Evolutionary conservation across 2,888 invertebrate genomes (phyloP).

Genomic region (Limenitis camilla): DNA sequence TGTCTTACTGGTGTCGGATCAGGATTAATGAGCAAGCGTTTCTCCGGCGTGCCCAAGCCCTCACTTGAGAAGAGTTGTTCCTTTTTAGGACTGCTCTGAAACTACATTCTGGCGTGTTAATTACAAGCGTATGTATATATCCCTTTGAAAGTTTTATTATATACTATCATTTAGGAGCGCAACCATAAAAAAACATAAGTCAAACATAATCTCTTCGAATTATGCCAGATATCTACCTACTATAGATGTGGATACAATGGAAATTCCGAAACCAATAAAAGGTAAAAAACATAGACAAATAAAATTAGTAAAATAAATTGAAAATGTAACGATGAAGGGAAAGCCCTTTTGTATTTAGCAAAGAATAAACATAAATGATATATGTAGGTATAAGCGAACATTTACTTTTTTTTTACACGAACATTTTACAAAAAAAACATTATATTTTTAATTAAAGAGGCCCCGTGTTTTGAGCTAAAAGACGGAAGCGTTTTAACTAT

Average conservation of each 20-base stretch:
- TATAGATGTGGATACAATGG: too few relatives aligned
- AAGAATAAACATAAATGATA: too few relatives aligned
- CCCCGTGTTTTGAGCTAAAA: background rate
- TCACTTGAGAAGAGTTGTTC: slow-evolving; percentile 67
- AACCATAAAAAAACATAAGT: background rate
- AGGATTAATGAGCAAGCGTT: slow-evolving; percentile 70
- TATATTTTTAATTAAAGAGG: background rate
- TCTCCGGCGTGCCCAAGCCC: slow-evolving; percentile 65
- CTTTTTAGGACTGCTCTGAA: slow-evolving; percentile 68
- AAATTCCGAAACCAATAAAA: too few relatives aligned
- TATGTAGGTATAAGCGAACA: background rate
- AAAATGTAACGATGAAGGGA: too few relatives aligned
- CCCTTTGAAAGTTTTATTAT: background rate
- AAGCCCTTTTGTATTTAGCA: too few relatives aligned
- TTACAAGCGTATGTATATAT: slow-evolving; percentile 32
- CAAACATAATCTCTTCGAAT: too few relatives aligned
- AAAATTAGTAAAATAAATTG: too few relatives aligned
- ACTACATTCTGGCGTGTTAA: slow-evolving; percentile 58
- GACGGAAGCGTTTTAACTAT: too few relatives aligned
- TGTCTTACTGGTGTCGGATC: slow-evolving; percentile 69
- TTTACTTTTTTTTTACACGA: background rate
- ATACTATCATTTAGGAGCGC: background rate
- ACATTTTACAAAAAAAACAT: background rate
- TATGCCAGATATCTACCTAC: too few relatives aligned
- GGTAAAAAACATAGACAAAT: too few relatives aligned